These are phyloP conservation scores for Vespertilio murinus DNA, from an alignment of 2,797 vertebrate genomes.

Conservation along the genomic window DNA sequence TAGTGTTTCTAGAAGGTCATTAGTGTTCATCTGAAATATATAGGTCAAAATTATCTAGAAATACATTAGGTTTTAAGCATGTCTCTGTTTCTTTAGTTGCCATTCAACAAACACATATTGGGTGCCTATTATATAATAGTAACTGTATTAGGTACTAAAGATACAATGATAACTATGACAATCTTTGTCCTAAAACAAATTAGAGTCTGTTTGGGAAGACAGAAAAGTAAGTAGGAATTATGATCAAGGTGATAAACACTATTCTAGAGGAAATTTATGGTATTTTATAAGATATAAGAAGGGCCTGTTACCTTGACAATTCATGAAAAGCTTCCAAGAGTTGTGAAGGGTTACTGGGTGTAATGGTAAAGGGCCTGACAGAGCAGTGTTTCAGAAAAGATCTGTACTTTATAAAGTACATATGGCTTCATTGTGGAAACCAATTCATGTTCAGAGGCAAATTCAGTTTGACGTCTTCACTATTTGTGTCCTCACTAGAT, in stretches of 20 bases:
- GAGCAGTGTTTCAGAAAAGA: neutral
- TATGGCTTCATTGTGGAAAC: neutral
- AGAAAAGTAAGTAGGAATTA: slow-evolving; percentile 29
- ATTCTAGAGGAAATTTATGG: neutral
- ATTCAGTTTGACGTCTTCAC: neutral
- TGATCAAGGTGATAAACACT: neutral
- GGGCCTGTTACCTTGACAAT: neutral
- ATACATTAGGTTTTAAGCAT: neutral
- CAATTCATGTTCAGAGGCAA: neutral
- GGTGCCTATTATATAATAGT: neutral
- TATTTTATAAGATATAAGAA: neutral
- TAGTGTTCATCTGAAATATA: slow-evolving; percentile 37
- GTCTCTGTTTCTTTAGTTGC: neutral
- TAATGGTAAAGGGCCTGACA: neutral
- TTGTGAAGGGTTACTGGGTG: neutral
- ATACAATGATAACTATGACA: neutral
- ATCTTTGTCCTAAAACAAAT: neutral
- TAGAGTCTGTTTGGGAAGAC: neutral
- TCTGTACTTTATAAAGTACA: neutral
- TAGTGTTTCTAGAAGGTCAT: neutral
- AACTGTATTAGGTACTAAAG: neutral
- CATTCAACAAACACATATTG: neutral
- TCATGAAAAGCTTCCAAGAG: neutral
- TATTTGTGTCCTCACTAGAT: neutral
- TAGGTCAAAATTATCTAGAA: neutral